Conservation (phyloP, 2,888 invertebrate species). For the Tanytarsus gracilentus region DNA sequence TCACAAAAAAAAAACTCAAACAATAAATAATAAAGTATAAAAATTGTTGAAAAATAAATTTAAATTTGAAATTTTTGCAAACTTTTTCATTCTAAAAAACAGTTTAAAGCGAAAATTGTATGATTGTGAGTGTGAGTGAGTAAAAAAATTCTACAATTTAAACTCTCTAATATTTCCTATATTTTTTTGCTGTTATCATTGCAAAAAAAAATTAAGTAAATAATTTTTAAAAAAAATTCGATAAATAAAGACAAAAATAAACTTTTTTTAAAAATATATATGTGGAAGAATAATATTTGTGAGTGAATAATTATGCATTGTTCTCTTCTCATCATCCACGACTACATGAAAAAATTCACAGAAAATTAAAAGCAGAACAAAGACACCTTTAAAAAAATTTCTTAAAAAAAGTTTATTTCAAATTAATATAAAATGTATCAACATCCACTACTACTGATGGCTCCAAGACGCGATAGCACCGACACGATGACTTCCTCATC, state of each 20-base stretch:
- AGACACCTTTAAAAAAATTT: background rate
- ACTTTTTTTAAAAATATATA: background rate
- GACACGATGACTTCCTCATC: slow-evolving; percentile 26
- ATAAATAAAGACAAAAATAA: background rate
- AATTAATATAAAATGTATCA: slow-evolving; percentile 17
- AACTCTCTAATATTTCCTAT: background rate
- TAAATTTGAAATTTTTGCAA: background rate
- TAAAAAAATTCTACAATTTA: background rate
- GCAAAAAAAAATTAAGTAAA: slow-evolving; percentile 6
- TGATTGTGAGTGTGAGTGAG: slow-evolving; percentile 14
- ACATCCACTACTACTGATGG: slow-evolving; percentile 42
- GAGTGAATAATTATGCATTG: too few species aligned
- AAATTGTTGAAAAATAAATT: background rate
- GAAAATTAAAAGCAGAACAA: background rate
- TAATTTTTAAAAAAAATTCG: slow-evolving; percentile 1
- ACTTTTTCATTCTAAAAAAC: slow-evolving; percentile 1
- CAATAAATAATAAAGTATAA: background rate
- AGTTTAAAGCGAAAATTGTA: background rate
- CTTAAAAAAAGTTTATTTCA: background rate
- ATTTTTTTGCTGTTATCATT: slow-evolving; percentile 7
- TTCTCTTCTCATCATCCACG: too few species aligned
- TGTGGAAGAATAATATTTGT: background rate
- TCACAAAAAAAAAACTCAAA: slow-evolving; percentile 3
- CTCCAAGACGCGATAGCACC: slow-evolving; percentile 47
- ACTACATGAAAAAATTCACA: too few species aligned